These are phyloP conservation scores for Melanotaenia pygmaea DNA, from an alignment of 2,797 vertebrate genomes.

Conservation along the genomic window DNA sequence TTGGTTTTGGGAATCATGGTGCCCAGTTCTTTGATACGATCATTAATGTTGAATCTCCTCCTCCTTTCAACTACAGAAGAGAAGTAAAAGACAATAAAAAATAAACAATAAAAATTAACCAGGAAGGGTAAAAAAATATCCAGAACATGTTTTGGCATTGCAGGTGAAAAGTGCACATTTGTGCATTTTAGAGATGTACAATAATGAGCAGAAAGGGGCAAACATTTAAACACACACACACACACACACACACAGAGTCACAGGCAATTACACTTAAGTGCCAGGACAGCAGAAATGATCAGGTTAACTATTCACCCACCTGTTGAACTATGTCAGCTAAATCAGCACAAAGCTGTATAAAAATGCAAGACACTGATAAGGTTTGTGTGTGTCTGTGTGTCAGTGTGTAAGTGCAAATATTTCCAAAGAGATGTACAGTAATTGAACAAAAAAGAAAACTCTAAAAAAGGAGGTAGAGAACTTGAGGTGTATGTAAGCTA, in stretches of 20 bases:
- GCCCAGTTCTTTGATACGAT: slow-evolving; percentile 97
- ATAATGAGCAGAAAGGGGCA: slow-evolving; percentile 26
- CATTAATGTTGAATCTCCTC: slow-evolving; percentile 97
- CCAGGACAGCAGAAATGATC: slow-evolving; percentile 79
- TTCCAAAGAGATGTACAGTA: slow-evolving; percentile 1
- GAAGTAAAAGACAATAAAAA: slow-evolving; percentile 14
- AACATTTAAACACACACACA: slow-evolving; percentile 13
- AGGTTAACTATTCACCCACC: slow-evolving; percentile 84
- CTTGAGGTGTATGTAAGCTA: not conserved
- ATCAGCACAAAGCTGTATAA: slow-evolving; percentile 58
- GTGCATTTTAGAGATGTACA: slow-evolving; percentile 10
- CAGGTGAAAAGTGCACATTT: slow-evolving; percentile 2
- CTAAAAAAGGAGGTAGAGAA: not conserved
- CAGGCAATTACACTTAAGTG: slow-evolving; percentile 81
- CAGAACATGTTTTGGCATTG: not conserved
- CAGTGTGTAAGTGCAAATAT: slow-evolving; percentile 5
- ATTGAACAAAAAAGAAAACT: no score
- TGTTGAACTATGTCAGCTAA: slow-evolving; percentile 79
- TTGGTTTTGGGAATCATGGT: slow-evolving; percentile 98
- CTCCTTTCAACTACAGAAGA: slow-evolving; percentile 90
- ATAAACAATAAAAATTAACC: slow-evolving; percentile 3
- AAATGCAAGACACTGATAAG: slow-evolving; percentile 48
- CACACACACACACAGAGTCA: slow-evolving; percentile 55
- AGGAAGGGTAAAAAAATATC: not conserved
- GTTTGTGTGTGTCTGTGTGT: slow-evolving; percentile 10